A percentile compares a stretch with the other conserved stretches of the same genome.
phyloP scores from a whole-genome alignment of 2,113 vertebrate species.

The Pelobates fuscus region DNA sequence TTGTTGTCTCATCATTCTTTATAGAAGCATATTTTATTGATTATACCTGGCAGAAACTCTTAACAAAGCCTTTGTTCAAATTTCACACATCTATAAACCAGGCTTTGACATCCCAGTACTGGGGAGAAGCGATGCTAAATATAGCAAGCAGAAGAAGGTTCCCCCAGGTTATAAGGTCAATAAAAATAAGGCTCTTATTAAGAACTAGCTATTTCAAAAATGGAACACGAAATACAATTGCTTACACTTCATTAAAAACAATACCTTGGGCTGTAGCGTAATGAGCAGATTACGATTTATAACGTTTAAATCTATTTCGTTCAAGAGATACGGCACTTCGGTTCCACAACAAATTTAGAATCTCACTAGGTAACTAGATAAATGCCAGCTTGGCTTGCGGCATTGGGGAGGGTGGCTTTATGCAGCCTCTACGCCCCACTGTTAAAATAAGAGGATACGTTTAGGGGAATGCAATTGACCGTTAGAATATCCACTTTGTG shows the following conservation, averaged over 20 bases:
- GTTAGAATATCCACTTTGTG: no score
- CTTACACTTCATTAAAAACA: conserved; percentile 6
- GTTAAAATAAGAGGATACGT: no score
- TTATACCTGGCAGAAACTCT: conserved; percentile 45
- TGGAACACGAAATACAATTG: conserved; percentile 2
- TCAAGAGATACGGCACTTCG: not conserved
- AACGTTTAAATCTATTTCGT: not conserved
- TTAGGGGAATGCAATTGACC: no score
- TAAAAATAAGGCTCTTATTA: not conserved
- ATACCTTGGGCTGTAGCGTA: not conserved
- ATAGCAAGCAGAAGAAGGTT: conserved; percentile 16
- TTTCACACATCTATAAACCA: conserved; percentile 46
- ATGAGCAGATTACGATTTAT: not conserved
- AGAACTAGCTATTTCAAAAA: not conserved
- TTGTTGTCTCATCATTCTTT: conserved; percentile 43
- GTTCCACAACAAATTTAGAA: no score
- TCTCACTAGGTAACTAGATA: no score
- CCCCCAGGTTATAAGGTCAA: conserved; percentile 28
- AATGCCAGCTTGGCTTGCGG: no score
- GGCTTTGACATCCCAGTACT: conserved; percentile 28
- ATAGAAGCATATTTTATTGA: conserved; percentile 45
- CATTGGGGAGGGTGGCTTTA: no score
- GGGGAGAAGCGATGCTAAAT: conserved; percentile 11
- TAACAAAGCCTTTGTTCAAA: conserved; percentile 33
- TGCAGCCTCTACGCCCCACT: no score